Evolutionary conservation across 2,113 vertebrate species (phyloP).

Genomic region (Phoxinus phoxinus): DNA sequence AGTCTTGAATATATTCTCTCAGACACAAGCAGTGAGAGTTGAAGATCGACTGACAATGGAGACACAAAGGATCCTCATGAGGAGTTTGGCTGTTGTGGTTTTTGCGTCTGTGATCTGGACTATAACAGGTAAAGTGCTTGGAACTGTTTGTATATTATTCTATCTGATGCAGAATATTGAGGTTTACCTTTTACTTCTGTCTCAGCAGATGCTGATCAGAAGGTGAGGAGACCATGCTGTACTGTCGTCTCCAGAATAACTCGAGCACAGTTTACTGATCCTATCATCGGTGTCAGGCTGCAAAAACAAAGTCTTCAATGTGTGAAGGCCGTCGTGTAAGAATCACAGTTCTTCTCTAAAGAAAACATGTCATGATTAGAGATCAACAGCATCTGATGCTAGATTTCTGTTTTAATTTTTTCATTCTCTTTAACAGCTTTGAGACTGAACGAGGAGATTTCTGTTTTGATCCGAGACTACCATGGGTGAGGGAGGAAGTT

Average conservation of each 20-base stretch:
- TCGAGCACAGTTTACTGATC: background rate
- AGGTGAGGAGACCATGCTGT: constrained; percentile 17
- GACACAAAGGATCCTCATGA: constrained; percentile 1
- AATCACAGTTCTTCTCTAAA: background rate
- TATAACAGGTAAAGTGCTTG: constrained; percentile 29
- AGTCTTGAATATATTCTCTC: background rate
- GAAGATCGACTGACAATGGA: constrained; percentile 10
- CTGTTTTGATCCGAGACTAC: background rate
- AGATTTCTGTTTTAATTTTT: too few relatives aligned
- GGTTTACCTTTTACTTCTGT: too few relatives aligned
- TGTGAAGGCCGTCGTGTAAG: constrained; percentile 44
- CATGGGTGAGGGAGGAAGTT: constrained; percentile 14
- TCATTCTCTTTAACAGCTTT: too few relatives aligned
- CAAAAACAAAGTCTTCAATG: background rate
- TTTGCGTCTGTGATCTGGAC: constrained; percentile 25
- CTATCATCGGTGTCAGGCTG: background rate
- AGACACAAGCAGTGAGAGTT: background rate
- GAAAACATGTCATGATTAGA: background rate
- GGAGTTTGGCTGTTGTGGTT: background rate
- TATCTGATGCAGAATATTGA: too few relatives aligned
- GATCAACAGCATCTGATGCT: too few relatives aligned
- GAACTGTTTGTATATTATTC: background rate
- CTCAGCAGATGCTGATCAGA: constrained; percentile 13
- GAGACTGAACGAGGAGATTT: background rate
- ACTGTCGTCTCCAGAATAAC: background rate